A percentile compares a stretch with the other conserved stretches of the same genome.
These are phyloP conservation scores for Drosophila triauraria DNA, from an alignment of 1,140 invertebrate species.

Conservation along the genomic window DNA sequence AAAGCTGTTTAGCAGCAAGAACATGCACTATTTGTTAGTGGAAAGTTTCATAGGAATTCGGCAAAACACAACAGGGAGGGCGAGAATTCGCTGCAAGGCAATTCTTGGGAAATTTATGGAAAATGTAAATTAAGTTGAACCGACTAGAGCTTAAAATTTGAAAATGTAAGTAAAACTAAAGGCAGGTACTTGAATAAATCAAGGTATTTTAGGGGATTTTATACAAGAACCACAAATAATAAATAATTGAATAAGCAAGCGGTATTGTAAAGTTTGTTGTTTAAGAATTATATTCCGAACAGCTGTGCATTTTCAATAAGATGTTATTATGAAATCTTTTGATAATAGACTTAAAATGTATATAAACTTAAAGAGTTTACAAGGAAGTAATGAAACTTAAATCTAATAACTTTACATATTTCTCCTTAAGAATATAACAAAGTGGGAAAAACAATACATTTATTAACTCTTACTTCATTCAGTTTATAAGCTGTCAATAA, in stretches of 20 bases:
- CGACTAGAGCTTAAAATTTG: neutral
- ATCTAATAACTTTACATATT: too few relatives aligned
- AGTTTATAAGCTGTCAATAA: neutral
- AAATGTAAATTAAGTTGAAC: constrained; percentile 1
- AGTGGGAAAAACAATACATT: neutral
- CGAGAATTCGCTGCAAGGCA: constrained; percentile 20
- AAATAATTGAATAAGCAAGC: neutral
- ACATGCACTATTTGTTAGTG: neutral
- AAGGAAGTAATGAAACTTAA: too few relatives aligned
- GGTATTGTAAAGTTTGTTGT: neutral
- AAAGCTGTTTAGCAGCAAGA: constrained; percentile 1
- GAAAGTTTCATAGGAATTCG: constrained; percentile 5
- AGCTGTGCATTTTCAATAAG: too few relatives aligned
- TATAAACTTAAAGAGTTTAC: too few relatives aligned
- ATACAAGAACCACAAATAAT: too few relatives aligned
- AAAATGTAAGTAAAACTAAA: neutral
- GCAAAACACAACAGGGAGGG: neutral
- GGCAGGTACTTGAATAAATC: neutral
- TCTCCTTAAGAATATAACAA: too few relatives aligned
- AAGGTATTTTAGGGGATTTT: neutral
- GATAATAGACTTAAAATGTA: too few relatives aligned
- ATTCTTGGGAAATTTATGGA: neutral
- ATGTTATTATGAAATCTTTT: too few relatives aligned
- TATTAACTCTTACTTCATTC: neutral
- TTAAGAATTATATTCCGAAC: too few relatives aligned